These are phyloP conservation scores for Atrina japonica DNA, from an alignment of 2,888 invertebrate genomes.

Conservation along the genomic window DNA sequence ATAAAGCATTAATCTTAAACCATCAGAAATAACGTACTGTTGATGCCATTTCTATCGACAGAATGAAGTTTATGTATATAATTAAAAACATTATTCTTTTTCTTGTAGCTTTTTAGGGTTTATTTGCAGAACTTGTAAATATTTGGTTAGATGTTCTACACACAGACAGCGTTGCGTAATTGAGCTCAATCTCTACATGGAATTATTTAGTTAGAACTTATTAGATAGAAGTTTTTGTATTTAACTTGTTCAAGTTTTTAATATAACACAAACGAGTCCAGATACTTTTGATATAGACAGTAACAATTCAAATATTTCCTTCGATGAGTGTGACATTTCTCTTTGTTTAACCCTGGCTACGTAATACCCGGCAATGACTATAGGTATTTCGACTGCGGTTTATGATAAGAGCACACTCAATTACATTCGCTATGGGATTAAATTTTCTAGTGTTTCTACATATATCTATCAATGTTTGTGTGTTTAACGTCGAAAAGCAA, in stretches of 20 bases:
- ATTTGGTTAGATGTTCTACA: slow-evolving; percentile 15
- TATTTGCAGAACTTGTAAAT: neutral
- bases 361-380: slow-evolving; percentile 5
- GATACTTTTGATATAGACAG: slow-evolving; percentile 20
- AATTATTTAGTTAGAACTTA: slow-evolving; percentile 21
- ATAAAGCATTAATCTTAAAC: too few species aligned
- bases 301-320: slow-evolving; percentile 5
- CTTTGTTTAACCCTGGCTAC: slow-evolving; percentile 24
- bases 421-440: slow-evolving; percentile 16
- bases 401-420: slow-evolving; percentile 26
- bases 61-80: too few species aligned
- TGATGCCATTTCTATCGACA: too few species aligned
- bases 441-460: slow-evolving; percentile 8
- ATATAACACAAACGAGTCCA: slow-evolving; percentile 14
- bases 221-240: slow-evolving; percentile 24
- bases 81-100: too few species aligned
- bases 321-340: slow-evolving; percentile 9
- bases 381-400: slow-evolving; percentile 17
- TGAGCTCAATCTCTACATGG: neutral
- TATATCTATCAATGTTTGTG: slow-evolving; percentile 26
- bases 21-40: too few species aligned
- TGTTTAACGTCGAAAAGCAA: slow-evolving; percentile 20
- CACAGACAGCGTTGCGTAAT: slow-evolving; percentile 4
- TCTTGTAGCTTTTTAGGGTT: too few species aligned
- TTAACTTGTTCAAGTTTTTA: slow-evolving; percentile 25